phyloP scores from a whole-genome alignment of 2,888 invertebrate genomes.

The Melanostoma mellinum region DNA sequence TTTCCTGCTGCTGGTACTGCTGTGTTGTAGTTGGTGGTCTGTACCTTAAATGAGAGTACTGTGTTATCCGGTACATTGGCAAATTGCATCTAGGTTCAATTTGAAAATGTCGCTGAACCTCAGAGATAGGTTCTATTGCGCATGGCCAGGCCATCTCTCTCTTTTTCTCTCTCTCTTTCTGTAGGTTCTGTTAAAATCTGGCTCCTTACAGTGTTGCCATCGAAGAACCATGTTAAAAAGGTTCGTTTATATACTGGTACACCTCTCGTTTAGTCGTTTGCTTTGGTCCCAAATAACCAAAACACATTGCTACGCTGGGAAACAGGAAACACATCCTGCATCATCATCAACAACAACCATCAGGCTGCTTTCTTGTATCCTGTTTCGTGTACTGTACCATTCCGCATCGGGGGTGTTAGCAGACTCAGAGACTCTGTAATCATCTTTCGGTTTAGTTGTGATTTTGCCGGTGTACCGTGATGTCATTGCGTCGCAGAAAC shows the following conservation, averaged over 20 bases:
- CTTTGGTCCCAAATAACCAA: slow-evolving; percentile 2
- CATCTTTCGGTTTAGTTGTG: slow-evolving; percentile 68
- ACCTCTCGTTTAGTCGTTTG: slow-evolving; percentile 1
- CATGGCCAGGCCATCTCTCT: slow-evolving; percentile 21
- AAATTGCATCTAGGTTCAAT: slow-evolving; percentile 15
- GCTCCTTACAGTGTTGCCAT: slow-evolving; percentile 50
- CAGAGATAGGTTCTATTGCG: slow-evolving; percentile 10
- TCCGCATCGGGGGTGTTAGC: slow-evolving; percentile 47
- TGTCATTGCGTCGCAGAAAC: slow-evolving; percentile 64
- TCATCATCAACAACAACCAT: slow-evolving; percentile 56
- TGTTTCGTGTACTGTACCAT: slow-evolving; percentile 57
- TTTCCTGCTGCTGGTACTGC: slow-evolving; percentile 37
- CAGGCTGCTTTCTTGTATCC: slow-evolving; percentile 45
- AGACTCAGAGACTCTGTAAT: slow-evolving; percentile 69
- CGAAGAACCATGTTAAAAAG: slow-evolving; percentile 1
- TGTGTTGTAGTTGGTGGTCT: slow-evolving; percentile 34
- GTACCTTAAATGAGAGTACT: slow-evolving; percentile 42
- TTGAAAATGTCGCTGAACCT: slow-evolving; percentile 21
- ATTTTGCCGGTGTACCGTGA: slow-evolving; percentile 71
- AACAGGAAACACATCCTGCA: slow-evolving; percentile 63
- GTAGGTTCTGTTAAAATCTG: slow-evolving; percentile 36
- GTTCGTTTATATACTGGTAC: not conserved
- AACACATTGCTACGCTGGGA: slow-evolving; percentile 39
- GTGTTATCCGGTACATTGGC: slow-evolving; percentile 17
- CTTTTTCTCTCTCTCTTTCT: slow-evolving; percentile 18